Evolutionary conservation across 2,888 invertebrate species (phyloP), one percentile per base, ranked within the genome.

Genomic region (Isoperla grammatica): DNA sequence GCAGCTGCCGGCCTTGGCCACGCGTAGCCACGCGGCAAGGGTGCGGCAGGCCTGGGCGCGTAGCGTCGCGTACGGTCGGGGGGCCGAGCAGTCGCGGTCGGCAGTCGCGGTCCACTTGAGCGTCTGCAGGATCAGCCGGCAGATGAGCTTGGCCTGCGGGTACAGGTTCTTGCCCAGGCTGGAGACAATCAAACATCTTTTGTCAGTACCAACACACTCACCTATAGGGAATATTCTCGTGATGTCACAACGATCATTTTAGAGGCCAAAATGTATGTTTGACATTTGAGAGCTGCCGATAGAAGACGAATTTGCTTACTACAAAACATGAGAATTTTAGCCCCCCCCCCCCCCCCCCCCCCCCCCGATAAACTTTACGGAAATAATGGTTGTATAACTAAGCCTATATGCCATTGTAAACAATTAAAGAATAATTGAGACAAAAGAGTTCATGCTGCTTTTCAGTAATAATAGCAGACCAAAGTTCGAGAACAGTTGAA

Each of bases 41-140:
- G 55, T 43, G 6, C 46, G 43, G 23, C 50, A 61, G 1, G 63
- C 64, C 20, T 61, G 54, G 5, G 48, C 57, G 13, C 64, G 59
- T n/a, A 64, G 37, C 37, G 20, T 35, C 53, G 57, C 48, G 60
- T 60, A 61, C 23, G 64, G 61, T 17, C 59, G 59, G 29, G 54
- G 45, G 17, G 59, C n/a, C 37, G 60, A 57, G 45, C 54, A 62
- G 11, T 46, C 13, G 54, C 56, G 37, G 29, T 50, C 37, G 6
- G 48, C 43, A 13, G 17, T 17, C 1, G 50, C 3, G 2, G 64
- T 60, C 64, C 63, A 63, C 58, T 62, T 56, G 2, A 65, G 61
- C 3, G 60, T 54, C 37, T 61, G 60, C 9, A 63, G 53, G 6
- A 57, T 53, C 19, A 63, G 39, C 19, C 56, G 55, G 40, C 61